These are phyloP conservation scores for Trididemnum clinides DNA, from an alignment of 23 tunicate species.

Conservation along the genomic window DNA sequence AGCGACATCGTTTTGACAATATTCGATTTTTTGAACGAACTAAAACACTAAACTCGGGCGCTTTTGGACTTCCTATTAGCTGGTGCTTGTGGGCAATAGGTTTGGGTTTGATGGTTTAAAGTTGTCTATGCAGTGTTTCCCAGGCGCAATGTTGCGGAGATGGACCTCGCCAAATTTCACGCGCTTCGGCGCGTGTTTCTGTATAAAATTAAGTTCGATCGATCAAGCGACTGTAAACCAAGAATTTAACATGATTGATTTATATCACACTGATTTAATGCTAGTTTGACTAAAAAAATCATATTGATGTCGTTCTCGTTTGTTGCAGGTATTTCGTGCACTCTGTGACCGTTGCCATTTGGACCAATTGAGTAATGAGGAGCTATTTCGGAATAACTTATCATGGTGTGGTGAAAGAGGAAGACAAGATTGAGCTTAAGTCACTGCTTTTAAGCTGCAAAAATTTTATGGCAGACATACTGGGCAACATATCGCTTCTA, in stretches of 20 bases:
- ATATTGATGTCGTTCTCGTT: neutral
- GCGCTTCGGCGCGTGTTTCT: neutral
- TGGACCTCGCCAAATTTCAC: neutral
- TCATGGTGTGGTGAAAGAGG: neutral
- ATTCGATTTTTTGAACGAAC: too few species aligned
- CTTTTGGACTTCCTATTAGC: too few species aligned
- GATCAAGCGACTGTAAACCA: neutral
- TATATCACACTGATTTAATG: neutral
- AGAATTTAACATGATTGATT: neutral
- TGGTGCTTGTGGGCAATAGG: too few species aligned
- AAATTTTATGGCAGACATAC: conserved; percentile 5
- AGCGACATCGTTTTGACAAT: too few species aligned
- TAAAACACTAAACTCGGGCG: too few species aligned
- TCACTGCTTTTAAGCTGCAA: neutral
- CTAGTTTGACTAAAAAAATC: neutral
- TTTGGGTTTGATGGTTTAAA: too few species aligned
- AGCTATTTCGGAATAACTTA: neutral
- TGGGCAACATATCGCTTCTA: conserved; percentile 12
- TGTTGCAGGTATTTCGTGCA: conserved; percentile 2
- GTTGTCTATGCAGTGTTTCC: too few species aligned
- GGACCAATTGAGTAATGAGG: conserved; percentile 25
- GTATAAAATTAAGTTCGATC: neutral
- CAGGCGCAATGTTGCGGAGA: neutral
- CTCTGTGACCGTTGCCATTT: neutral
- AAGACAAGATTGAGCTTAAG: neutral